Base-by-base conservation (phyloP, 2,888 invertebrate genomes). In the Glomeris marginata region DNA sequence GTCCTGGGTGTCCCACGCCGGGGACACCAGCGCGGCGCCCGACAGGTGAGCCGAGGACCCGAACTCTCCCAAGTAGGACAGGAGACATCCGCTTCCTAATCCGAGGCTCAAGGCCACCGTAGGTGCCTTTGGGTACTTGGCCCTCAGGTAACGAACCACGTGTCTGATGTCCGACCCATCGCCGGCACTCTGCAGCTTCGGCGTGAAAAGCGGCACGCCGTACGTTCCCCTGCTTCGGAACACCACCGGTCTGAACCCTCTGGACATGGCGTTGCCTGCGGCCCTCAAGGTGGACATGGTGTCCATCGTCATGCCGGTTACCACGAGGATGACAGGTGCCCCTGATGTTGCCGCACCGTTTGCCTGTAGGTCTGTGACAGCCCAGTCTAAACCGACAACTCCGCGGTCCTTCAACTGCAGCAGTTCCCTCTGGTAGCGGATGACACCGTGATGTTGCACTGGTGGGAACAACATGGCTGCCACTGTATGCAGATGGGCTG, bases 21-120 rank as follows among this genome's bases (percentile, higher is more conserved):
- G 61, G 0, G 62, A 63, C 2, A 64, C 51, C 45, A 61, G 61
- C 11, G 59, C 63, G 4, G 58, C 60, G 3, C 60, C 61, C 20
- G 54, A 55, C 5, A 64, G 48, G 41, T 59, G 54, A 2, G 61
- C 57, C 5, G 61, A 62, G 2, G 62, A 62, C 1, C 63, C 63
- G 46, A 57, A 63, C 50, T 64, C 62, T 2, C 64, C 64, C n/a
- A 64, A 54, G 50, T 64, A 64, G 4, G 64, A 62, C 40, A 62
- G 37, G 10, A 64, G 53, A 11, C 61, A 45, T 10, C 59, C 60
- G 22, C 59, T 58, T 5, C 64, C 64, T 0, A 61, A 56, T 1
- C 63, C 60, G 20, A 57, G 55, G 2, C 61, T 62, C 2, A 62
- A 53, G 35, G 60, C 60, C n/a, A 59, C 57, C 16, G 63, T 51